Evolutionary conservation across 2,113 vertebrate genomes (phyloP).

Genomic region (Bolborhynchus lineola): DNA sequence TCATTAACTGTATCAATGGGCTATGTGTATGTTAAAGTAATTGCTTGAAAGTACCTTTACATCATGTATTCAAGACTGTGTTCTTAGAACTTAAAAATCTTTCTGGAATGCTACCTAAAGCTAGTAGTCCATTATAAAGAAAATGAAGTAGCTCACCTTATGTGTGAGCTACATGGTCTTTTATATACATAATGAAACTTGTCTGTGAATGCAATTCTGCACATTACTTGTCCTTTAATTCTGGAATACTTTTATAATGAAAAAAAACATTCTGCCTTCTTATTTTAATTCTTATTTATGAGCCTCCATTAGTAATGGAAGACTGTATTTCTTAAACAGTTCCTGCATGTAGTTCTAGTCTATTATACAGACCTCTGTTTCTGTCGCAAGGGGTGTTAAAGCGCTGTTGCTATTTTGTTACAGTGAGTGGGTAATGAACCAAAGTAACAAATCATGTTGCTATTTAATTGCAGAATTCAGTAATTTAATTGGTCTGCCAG

Average conservation of each 20-base stretch:
- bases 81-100: background rate
- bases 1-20: background rate
- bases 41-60: background rate
- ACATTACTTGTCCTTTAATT: background rate
- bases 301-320: background rate
- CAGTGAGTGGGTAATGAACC: background rate
- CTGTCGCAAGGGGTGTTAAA: background rate
- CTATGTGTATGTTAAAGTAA: background rate
- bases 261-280: background rate
- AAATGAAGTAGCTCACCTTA: background rate
- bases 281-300: background rate
- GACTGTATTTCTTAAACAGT: background rate
- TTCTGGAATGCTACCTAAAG: background rate
- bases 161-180: background rate
- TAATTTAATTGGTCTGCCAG: background rate
- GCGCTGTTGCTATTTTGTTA: background rate
- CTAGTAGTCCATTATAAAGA: background rate
- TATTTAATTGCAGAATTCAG: constrained; percentile 5
- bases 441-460: background rate
- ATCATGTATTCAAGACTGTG: background rate
- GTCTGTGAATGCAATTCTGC: background rate
- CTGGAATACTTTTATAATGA: background rate
- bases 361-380: background rate
- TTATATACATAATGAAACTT: background rate
- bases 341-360: background rate